Evolutionary conservation across 2,888 invertebrate genomes (phyloP), one percentile per base, ranked within the genome.

Genomic region (Orchesella flavescens): DNA sequence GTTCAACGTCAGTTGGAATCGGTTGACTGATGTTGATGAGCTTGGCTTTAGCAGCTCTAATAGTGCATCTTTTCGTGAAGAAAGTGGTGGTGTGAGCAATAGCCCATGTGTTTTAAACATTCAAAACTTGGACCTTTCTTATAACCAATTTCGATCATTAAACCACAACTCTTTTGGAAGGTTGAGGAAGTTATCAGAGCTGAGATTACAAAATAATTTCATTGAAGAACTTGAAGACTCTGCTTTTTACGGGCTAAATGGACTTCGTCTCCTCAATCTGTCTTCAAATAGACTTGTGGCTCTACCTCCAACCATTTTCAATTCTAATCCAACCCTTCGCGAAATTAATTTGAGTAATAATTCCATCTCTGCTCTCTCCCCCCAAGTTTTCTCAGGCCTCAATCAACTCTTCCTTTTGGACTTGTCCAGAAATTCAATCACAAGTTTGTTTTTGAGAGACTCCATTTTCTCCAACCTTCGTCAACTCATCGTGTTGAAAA

Each of bases 1-100:
- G 86, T 91, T 97, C 87, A 97, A 97, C 90, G 93, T 97, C 88
- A 96, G 96, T 86, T 94, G 94, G 89, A 97, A 97, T 90, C 92
- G 94, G 89, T 92, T 96, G 90, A 92, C 94, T 88, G 95, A 95
- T 88, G 92, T 95, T 83, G 92, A 93, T 85, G 93, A 93, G 89
- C 93, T 95, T 89, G 93, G 93, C 89, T 94, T 94, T 59, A 43
- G 63, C 43, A 93, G 93, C 72, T 63, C 75, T 63, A 43, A 69
- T 61, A 68, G 46, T 75, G 57, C 69, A 15, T 17, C 34, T 7
- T 13, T 44, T 24, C 15, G 43, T 74, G 68, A 66, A 7, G 71
- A 88, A 44, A 59, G 93, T 93, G 34, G 21, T 9, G 61, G 93
- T 93, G 55, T 93, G 93, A 90, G 94, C 21, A 53, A 81, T 46